phyloP scores from a whole-genome alignment of 2,797 vertebrate species.

The Huso huso region DNA sequence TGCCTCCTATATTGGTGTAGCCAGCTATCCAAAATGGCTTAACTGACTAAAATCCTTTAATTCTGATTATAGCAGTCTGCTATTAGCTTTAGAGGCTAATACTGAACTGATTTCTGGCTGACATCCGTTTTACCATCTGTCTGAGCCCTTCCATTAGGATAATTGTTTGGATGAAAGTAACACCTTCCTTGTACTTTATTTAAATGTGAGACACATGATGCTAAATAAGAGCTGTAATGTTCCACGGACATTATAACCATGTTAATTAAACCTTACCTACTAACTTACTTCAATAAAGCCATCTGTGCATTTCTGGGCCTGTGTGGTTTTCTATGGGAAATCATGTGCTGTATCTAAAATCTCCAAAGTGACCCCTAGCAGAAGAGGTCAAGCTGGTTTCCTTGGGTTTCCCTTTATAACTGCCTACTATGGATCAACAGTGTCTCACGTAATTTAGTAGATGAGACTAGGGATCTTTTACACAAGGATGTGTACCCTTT shows the following conservation, averaged over 20 bases:
- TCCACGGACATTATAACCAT: not conserved
- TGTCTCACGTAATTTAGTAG: not conserved
- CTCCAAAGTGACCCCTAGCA: constrained; percentile 13
- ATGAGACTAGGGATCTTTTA: not conserved
- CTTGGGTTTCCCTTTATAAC: constrained; percentile 7
- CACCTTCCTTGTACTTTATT: constrained; percentile 1
- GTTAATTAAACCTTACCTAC: no score
- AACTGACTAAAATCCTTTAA: constrained; percentile 69
- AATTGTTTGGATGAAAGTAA: constrained; percentile 60
- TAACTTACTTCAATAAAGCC: not conserved
- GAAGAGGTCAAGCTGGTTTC: constrained; percentile 18
- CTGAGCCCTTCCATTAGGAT: constrained; percentile 62
- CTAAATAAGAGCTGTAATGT: not conserved
- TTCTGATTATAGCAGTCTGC: constrained; percentile 66
- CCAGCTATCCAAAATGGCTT: constrained; percentile 38
- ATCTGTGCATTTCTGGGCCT: not conserved
- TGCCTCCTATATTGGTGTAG: constrained; percentile 33
- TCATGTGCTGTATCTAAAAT: constrained; percentile 16
- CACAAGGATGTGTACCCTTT: not conserved
- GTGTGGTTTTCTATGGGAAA: constrained; percentile 8
- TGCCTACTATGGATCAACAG: not conserved
- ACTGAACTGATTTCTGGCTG: constrained; percentile 63
- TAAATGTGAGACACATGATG: not conserved
- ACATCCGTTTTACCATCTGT: constrained; percentile 72
- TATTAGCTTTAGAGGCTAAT: constrained; percentile 77